phyloP scores from a whole-genome alignment of 2,113 vertebrate genomes.

The Sus scrofa region T2T-Sscrofa CM000824.6:181526501-181527000 shows the following conservation, averaged over 20 bases:
- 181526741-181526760: constrained; percentile 64
- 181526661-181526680: too few relatives aligned
- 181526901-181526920: constrained; percentile 58
- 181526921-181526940: constrained; percentile 69
- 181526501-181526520: neutral
- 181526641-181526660: neutral
- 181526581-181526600: neutral
- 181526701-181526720: constrained; percentile 55
- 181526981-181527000: constrained; percentile 81
- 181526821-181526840: constrained; percentile 50
- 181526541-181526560: neutral
- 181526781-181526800: constrained; percentile 65
- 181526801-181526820: constrained; percentile 31
- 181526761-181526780: constrained; percentile 66
- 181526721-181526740: constrained; percentile 55
- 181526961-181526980: constrained; percentile 35
- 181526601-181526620: neutral
- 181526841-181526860: neutral
- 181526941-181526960: constrained; percentile 59
- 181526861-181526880: neutral
- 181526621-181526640: neutral
- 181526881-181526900: constrained; percentile 41
- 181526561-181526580: neutral
- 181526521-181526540: neutral
- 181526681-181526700: neutral